phyloP scores from a whole-genome alignment of 2,888 invertebrate genomes.

The Osedax frankpressi region DNA sequence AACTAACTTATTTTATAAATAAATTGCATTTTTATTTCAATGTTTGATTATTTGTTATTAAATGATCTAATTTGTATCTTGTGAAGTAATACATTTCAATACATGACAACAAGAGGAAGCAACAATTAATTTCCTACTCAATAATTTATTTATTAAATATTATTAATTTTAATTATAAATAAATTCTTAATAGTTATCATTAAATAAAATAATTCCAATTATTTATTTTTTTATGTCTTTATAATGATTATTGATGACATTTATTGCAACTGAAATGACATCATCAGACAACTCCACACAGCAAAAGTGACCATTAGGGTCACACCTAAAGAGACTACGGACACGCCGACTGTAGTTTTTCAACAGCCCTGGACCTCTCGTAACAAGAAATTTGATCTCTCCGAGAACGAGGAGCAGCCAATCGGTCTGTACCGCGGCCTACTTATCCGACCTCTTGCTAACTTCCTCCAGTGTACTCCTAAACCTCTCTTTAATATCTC shows the following conservation, averaged over 20 bases:
- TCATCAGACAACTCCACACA: no score
- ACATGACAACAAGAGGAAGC: no score
- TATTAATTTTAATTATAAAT: not conserved
- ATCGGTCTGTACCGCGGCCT: not conserved
- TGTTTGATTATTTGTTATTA: no score
- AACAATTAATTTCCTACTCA: no score
- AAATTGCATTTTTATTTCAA: no score
- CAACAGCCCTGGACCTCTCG: slow-evolving; percentile 9
- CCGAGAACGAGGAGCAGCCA: slow-evolving; percentile 11
- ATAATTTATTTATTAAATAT: no score
- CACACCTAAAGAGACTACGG: not conserved
- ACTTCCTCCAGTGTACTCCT: no score
- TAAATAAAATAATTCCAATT: not conserved
- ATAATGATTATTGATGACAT: not conserved
- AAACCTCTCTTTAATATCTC: no score
- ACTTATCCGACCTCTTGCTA: no score
- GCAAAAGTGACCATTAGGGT: not conserved
- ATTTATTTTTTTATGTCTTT: not conserved
- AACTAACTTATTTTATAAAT: no score
- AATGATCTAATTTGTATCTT: no score
- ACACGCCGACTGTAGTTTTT: not conserved
- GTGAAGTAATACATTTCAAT: no score
- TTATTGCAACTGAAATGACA: not conserved
- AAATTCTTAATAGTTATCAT: not conserved
- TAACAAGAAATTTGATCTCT: not conserved